Conservation (phyloP, 1,140 invertebrate genomes). For the Eufriesea mexicana region DNA sequence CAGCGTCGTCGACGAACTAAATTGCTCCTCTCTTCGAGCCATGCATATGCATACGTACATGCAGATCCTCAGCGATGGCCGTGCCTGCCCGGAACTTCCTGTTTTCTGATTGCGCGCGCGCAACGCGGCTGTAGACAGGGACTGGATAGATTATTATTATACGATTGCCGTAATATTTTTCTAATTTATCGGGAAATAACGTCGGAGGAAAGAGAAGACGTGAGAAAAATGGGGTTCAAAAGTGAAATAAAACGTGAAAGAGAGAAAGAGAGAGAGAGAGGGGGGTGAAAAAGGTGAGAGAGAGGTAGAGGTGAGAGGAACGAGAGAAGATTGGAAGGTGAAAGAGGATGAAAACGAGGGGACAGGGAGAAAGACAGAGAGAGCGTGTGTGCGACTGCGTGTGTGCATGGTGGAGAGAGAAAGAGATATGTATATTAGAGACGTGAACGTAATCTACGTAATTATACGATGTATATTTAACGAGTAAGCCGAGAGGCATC, state of each 20-base stretch:
- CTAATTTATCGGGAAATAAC: constrained; percentile 61
- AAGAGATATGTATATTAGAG: constrained; percentile 60
- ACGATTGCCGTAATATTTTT: constrained; percentile 69
- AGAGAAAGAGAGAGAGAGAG: background rate
- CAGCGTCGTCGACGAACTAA: constrained; percentile 32
- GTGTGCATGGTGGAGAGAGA: background rate
- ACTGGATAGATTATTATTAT: constrained; percentile 54
- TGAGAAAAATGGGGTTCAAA: background rate
- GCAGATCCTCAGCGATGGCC: constrained; percentile 1
- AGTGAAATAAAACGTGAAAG: background rate
- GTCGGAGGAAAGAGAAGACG: background rate
- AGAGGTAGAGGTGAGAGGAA: background rate
- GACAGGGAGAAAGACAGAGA: background rate
- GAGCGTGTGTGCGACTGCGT: background rate
- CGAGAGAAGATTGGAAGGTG: background rate
- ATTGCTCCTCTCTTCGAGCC: constrained; percentile 49
- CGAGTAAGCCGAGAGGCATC: constrained; percentile 56
- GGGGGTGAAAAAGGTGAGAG: background rate
- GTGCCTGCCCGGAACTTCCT: constrained; percentile 43
- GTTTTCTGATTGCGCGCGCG: constrained; percentile 46
- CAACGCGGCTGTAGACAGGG: constrained; percentile 64
- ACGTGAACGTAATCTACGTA: constrained; percentile 57
- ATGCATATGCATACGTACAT: background rate
- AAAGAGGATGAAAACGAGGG: background rate
- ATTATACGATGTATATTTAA: constrained; percentile 64